Evolutionary conservation across 2,797 vertebrate genomes (phyloP).

Genomic region (Chelonia mydas): DNA sequence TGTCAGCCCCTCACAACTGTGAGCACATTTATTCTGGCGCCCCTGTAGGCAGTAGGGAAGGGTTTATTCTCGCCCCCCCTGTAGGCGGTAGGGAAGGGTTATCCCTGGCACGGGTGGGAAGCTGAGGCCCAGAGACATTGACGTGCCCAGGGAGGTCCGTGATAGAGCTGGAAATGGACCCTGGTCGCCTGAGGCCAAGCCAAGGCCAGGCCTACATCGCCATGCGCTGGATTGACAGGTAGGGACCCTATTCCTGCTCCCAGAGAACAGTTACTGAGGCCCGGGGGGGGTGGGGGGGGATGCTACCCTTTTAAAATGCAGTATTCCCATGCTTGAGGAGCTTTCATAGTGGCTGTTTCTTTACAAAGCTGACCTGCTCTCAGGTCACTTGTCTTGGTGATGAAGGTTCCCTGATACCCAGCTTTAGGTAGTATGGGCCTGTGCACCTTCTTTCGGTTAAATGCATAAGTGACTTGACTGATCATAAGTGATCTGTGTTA

Average conservation of each 20-base stretch:
- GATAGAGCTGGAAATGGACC: background rate
- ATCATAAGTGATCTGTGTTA: background rate
- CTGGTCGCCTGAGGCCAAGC: accelerated
- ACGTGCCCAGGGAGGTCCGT: background rate
- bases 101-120: background rate
- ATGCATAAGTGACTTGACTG: background rate
- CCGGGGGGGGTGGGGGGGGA: background rate
- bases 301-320: background rate
- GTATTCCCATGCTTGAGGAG: background rate
- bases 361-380: slow-evolving; percentile 21
- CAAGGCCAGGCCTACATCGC: background rate
- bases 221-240: background rate
- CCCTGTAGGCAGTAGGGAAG: background rate
- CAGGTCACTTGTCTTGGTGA: background rate
- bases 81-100: background rate
- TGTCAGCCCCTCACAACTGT: background rate
- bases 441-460: background rate
- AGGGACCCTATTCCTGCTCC: background rate
- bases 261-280: background rate
- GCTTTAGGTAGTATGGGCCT: background rate
- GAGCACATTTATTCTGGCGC: background rate
- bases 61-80: background rate
- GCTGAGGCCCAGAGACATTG: background rate
- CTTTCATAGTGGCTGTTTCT: background rate
- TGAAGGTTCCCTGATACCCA: background rate